Percentiles rank a stretch among this genome's conserved stretches.
These are phyloP conservation scores for Acrossocheilus fasciatus DNA, from an alignment of 2,797 vertebrate genomes.

Conservation along the genomic window DNA sequence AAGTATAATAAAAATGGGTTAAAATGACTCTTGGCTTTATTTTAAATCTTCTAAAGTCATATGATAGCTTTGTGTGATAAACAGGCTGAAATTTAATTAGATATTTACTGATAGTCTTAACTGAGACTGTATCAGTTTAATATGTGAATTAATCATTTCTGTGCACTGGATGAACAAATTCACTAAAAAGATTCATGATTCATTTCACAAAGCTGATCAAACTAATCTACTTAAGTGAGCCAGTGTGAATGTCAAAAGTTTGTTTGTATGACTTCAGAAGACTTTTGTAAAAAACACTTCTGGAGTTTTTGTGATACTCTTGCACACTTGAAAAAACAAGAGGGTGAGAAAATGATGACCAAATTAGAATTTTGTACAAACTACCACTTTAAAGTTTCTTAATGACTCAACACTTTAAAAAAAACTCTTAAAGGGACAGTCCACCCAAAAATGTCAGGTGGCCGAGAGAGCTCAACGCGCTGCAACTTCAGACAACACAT, in stretches of 20 bases:
- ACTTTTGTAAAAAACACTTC: background rate
- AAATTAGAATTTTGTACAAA: background rate
- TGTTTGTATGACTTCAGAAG: background rate
- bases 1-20: background rate
- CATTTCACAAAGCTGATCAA: background rate
- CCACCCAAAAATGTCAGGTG: background rate
- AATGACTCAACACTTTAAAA: background rate
- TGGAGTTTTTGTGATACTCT: background rate
- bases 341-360: background rate
- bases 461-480: no score
- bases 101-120: background rate
- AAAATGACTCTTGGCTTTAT: background rate
- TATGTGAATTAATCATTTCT: background rate
- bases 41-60: background rate
- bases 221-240: background rate
- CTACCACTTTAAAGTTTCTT: background rate
- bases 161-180: background rate
- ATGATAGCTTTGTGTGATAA: background rate
- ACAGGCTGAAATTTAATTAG: background rate
- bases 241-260: background rate
- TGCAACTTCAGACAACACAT: no score
- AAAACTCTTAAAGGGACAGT: background rate
- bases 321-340: background rate
- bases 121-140: background rate
- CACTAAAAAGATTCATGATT: background rate